A percentile compares a stretch with the other conserved stretches of the same genome.
Evolutionary conservation across 2,113 vertebrate species (phyloP).

Genomic region (Procapra przewalskii): DNA sequence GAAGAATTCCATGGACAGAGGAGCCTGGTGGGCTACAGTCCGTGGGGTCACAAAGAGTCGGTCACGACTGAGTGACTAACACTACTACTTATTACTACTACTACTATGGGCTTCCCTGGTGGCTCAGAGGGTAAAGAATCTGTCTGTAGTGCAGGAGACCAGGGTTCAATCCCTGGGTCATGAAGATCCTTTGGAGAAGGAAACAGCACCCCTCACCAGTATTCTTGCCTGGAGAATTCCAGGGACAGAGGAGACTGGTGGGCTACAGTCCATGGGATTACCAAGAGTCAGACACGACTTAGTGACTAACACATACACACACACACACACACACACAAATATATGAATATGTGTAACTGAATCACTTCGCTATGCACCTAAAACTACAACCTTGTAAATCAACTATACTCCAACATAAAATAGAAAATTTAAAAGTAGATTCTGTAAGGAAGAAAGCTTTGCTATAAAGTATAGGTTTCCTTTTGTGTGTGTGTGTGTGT

Average conservation of each 20-base stretch:
- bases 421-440: background rate
- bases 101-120: background rate
- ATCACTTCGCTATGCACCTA: background rate
- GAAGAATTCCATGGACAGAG: background rate
- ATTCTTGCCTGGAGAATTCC: background rate
- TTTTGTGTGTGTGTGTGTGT: background rate
- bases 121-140: background rate
- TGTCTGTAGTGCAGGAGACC: background rate
- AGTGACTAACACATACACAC: background rate
- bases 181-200: background rate
- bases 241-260: background rate
- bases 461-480: background rate
- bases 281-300: background rate
- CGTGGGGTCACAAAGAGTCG: background rate
- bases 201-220: background rate
- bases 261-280: background rate
- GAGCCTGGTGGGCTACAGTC: background rate
- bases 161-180: rapidly evolving
- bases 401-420: background rate
- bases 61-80: background rate
- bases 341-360: background rate
- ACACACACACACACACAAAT: background rate
- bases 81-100: background rate
- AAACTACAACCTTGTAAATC: background rate
- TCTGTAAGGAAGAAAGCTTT: background rate